These are phyloP conservation scores for Apomyelois bistriatella DNA, from an alignment of 2,888 invertebrate genomes.

Conservation along the genomic window DNA sequence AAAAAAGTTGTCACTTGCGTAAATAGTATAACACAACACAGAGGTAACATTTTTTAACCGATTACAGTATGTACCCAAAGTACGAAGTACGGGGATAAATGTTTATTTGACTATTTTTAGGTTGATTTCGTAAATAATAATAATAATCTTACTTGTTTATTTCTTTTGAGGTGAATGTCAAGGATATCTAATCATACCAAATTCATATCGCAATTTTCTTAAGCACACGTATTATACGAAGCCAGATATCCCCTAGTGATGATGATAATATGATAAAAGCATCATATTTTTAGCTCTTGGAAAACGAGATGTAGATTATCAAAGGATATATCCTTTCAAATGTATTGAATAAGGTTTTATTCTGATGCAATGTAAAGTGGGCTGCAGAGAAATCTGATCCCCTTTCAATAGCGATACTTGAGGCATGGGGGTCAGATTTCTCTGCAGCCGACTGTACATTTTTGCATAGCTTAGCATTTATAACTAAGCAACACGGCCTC, in stretches of 20 bases:
- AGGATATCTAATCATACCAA: not conserved
- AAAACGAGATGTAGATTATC: not conserved
- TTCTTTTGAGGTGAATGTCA: not conserved
- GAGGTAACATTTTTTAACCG: too few relatives aligned
- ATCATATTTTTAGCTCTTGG: not conserved
- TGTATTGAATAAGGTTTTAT: too few relatives aligned
- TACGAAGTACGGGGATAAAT: too few relatives aligned
- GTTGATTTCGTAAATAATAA: not conserved
- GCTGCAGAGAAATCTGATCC: too few relatives aligned
- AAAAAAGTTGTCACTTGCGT: slow-evolving; percentile 65
- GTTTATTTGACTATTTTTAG: not conserved
- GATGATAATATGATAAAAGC: not conserved
- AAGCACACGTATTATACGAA: not conserved
- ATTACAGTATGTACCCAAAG: too few relatives aligned
- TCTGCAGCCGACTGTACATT: too few relatives aligned
- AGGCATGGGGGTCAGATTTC: too few relatives aligned
- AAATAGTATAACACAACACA: slow-evolving; percentile 57
- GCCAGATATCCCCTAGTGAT: not conserved
- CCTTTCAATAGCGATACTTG: too few relatives aligned
- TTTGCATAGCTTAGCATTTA: too few relatives aligned
- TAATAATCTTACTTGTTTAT: not conserved
- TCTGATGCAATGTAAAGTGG: too few relatives aligned
- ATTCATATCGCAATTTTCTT: not conserved
- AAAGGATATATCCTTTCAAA: too few relatives aligned
- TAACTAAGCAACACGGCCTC: too few relatives aligned